Evolutionary conservation across 2,888 invertebrate species (phyloP).

Genomic region (Aradus depressus): DNA sequence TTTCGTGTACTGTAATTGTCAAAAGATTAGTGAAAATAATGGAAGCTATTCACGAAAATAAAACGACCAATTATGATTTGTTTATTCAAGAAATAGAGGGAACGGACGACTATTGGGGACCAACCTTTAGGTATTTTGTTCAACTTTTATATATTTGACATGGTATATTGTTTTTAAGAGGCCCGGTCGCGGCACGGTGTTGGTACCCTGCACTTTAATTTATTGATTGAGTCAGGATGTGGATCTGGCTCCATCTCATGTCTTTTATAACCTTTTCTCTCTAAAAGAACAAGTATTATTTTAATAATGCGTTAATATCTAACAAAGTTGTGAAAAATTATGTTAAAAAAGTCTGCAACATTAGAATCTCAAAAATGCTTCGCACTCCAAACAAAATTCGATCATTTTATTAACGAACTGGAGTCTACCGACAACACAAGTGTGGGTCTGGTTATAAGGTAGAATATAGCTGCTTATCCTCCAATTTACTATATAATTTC

Average conservation of each 20-base stretch:
- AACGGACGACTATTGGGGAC: constrained; percentile 84
- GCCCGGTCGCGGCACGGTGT: constrained; percentile 6
- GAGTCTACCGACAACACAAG: constrained; percentile 40
- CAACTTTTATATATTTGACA: background rate
- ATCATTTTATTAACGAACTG: constrained; percentile 40
- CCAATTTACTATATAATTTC: no score
- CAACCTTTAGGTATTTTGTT: constrained; percentile 61
- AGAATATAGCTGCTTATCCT: constrained; percentile 15
- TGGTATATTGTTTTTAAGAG: background rate
- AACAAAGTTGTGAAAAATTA: no score
- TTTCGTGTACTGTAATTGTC: no score
- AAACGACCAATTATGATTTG: constrained; percentile 45
- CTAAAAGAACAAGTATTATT: background rate
- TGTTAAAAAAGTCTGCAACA: constrained; percentile 23
- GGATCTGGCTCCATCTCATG: background rate
- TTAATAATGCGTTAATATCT: background rate
- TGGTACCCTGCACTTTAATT: constrained; percentile 20
- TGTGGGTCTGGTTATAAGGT: constrained; percentile 41
- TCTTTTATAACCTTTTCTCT: constrained; percentile 7
- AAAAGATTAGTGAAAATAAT: no score
- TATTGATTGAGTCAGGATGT: constrained; percentile 23
- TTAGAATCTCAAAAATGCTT: constrained; percentile 26
- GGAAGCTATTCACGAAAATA: constrained; percentile 24
- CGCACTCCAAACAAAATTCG: constrained; percentile 35
- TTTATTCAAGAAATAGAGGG: constrained; percentile 73